Base-by-base conservation (phyloP, 2,888 invertebrate genomes). In the Tetragonula carbonaria region DNA sequence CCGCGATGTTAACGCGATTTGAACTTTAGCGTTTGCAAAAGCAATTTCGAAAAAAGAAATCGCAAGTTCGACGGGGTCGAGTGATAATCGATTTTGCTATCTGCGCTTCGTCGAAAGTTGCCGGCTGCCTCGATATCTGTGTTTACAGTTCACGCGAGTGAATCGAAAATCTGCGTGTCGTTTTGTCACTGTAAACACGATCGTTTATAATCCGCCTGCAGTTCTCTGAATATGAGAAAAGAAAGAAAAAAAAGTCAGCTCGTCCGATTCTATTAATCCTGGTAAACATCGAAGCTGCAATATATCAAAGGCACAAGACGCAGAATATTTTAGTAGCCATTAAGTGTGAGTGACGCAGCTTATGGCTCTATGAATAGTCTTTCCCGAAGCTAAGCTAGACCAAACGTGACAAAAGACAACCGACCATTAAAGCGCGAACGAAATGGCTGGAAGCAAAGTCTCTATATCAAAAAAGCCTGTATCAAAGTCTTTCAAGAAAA, bases 1-100 rank as follows among this genome's bases (percentile, higher is more conserved):
- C 53, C 2, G 57, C 23, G 74, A 59, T 74, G 74, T 51, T n/a
- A n/a, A 67, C 5, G 53, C 66, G 59, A 59, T 62, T 51, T 8
- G 38, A 63, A 53, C 38, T 59, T 33, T 33, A 33, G 33, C 33
- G 67, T 59, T 62, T 23, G 59, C 38, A 38, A 38, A 45, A 51
- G 14, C 4, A n/a, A 45, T 45, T 45, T 45, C 45, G 45, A 45
- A 45, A 45, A 45, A 75, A 78, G 59, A 59, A 66, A 71, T 82
- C 53, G 55, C 23, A 23, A 59, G 82, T 71, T 66, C 66, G 53
- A 73, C 57, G 33, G 62, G 82, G 82, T 82, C 82, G 28, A 82
- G 66, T 62, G 82, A 82, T 82, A 75, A 82, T 70, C 79, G 45
- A 76, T 8, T 71, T 14, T 21, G 33, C 16, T 76, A 74, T 82